Evolutionary conservation across 2,888 invertebrate species (phyloP).

Genomic region (Blastobasis lacticolella): DNA sequence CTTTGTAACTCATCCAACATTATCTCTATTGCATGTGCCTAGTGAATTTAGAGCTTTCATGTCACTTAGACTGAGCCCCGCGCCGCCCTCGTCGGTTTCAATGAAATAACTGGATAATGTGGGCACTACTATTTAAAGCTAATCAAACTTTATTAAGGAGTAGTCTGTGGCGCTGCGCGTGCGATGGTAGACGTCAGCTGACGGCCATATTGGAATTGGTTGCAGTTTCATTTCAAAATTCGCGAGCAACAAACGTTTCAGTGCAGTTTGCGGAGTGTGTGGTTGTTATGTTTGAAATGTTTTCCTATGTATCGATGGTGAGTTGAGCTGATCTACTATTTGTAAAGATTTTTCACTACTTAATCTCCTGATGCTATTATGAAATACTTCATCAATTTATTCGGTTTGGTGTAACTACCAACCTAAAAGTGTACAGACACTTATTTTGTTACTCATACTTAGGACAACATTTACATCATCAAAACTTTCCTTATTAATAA

Average conservation of each 20-base stretch:
- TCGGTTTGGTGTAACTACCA: no score
- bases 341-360: not conserved
- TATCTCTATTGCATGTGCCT: no score
- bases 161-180: slow-evolving; percentile 68
- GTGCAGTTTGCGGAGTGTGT: slow-evolving; percentile 56
- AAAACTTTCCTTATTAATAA: no score
- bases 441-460: no score
- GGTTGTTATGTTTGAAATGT: slow-evolving; percentile 49
- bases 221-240: slow-evolving; percentile 45
- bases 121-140: slow-evolving; percentile 77
- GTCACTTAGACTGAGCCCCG: slow-evolving; percentile 8
- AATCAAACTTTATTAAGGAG: slow-evolving; percentile 77
- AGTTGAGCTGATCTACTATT: not conserved
- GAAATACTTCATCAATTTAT: no score
- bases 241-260: slow-evolving; percentile 46
- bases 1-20: no score
- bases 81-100: slow-evolving; percentile 45
- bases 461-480: no score
- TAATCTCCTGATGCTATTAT: not conserved
- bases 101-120: slow-evolving; percentile 75
- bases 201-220: slow-evolving; percentile 40
- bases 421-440: no score
- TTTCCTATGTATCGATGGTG: not conserved
- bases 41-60: slow-evolving; percentile 18
- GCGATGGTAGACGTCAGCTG: slow-evolving; percentile 40